Percentiles rank a stretch among this genome's conserved stretches.
phyloP scores from a whole-genome alignment of 2,113 vertebrate genomes.

The Oncorhynchus mykiss region DNA sequence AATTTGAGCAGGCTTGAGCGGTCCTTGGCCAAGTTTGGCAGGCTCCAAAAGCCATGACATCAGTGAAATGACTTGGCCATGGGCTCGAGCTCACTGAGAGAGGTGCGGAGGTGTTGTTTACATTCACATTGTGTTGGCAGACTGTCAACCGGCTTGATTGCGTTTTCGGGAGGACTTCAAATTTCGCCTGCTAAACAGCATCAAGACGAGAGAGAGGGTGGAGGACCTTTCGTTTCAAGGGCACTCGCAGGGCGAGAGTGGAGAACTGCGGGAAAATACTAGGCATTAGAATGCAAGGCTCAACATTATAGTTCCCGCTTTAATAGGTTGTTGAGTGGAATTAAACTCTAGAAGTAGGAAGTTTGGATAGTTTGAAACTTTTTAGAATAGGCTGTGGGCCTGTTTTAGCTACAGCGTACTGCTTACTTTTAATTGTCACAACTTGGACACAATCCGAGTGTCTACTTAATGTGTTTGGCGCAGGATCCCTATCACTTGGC shows the following conservation, averaged over 20 bases:
- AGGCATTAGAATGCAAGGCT: background rate
- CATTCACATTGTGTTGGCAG: conserved; percentile 45
- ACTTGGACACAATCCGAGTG: too few species aligned
- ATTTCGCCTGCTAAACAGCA: conserved; percentile 26
- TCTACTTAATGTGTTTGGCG: too few species aligned
- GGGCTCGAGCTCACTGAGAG: conserved; percentile 21
- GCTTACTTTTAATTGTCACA: too few species aligned
- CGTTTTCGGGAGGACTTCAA: conserved; percentile 34
- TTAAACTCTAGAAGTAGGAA: background rate
- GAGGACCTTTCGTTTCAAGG: conserved; percentile 3
- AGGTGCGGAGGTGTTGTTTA: conserved; percentile 65
- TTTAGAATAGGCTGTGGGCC: background rate
- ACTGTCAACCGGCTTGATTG: conserved; percentile 40
- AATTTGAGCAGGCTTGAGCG: background rate
- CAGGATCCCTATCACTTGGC: too few species aligned
- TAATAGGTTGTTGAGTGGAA: background rate
- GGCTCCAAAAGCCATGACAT: conserved; percentile 34
- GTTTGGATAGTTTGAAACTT: background rate
- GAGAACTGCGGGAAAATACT: background rate
- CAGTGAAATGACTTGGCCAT: conserved; percentile 50
- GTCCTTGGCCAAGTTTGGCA: conserved; percentile 14
- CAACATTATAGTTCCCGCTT: background rate
- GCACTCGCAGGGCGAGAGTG: conserved; percentile 1
- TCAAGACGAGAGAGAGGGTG: background rate
- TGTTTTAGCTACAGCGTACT: too few species aligned